Conservation (phyloP, 2,113 vertebrate species). For the Rhadina sibilatrix region DNA sequence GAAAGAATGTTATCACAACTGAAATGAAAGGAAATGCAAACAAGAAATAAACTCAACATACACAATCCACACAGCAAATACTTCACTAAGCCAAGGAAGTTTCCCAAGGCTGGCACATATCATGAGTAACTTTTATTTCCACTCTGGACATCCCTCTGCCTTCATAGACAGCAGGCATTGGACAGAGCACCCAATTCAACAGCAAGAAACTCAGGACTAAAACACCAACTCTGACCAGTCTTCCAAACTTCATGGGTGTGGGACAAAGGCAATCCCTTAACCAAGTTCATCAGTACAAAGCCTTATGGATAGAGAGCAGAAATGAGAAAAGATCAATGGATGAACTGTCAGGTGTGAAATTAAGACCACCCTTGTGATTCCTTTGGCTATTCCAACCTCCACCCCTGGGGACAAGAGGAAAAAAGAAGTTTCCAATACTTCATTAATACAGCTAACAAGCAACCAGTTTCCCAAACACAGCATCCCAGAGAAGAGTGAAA, state of each 20-base stretch:
- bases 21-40: neutral
- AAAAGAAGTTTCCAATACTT: neutral
- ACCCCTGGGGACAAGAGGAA: neutral
- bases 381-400: neutral
- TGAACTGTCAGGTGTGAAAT: neutral
- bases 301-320: neutral
- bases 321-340: rapidly evolving
- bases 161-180: neutral
- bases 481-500: neutral
- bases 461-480: neutral
- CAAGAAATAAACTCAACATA: neutral
- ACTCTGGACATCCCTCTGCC: neutral
- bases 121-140: neutral
- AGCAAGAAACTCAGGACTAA: neutral
- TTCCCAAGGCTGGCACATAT: neutral
- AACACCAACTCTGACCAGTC: neutral
- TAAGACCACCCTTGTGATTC: neutral
- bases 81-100: neutral
- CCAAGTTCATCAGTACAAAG: neutral
- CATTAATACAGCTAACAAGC: neutral
- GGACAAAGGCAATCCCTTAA: neutral
- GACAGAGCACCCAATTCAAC: neutral
- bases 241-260: neutral
- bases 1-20: neutral
- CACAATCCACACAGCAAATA: neutral